Evolutionary conservation across 2,113 vertebrate genomes (phyloP).

Genomic region (Tragelaphus buxtoni): DNA sequence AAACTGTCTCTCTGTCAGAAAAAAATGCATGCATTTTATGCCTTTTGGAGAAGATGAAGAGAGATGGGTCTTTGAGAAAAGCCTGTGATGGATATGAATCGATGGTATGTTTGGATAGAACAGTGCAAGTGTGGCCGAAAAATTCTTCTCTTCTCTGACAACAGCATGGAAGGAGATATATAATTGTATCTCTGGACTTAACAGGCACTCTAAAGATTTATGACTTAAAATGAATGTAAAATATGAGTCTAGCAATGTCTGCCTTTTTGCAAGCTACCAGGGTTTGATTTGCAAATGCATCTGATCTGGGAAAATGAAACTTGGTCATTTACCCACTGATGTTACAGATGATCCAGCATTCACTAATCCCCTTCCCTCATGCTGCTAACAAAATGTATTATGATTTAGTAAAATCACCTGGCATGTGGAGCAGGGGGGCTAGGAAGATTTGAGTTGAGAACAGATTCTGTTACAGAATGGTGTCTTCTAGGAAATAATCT

Average conservation of each 20-base stretch:
- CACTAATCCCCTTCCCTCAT: not conserved
- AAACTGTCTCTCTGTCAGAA: not conserved
- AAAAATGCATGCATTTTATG: conserved; percentile 12
- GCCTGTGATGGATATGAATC: not conserved
- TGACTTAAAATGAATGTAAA: conserved; percentile 40
- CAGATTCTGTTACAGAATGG: not conserved
- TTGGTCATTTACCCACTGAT: conserved; percentile 15
- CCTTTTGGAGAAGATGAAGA: conserved; percentile 27
- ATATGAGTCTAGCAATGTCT: not conserved
- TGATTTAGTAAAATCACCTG: conserved; percentile 20
- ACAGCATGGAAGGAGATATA: not conserved
- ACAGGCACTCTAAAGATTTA: conserved; percentile 22
- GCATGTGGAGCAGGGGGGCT: not conserved
- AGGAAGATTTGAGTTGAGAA: not conserved
- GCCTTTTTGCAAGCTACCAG: not conserved
- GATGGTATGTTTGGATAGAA: not conserved
- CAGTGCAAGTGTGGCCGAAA: not conserved
- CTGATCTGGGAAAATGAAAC: conserved; percentile 41
- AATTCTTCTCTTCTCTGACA: not conserved
- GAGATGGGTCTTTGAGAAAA: not conserved
- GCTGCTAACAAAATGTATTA: conserved; percentile 11
- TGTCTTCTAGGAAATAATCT: conserved; percentile 26
- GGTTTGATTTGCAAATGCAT: conserved; percentile 54
- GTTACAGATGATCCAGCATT: not conserved
- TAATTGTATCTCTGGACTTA: not conserved